Evolutionary conservation across 2,888 invertebrate genomes (phyloP).

Genomic region (Ypsolopha sequella): DNA sequence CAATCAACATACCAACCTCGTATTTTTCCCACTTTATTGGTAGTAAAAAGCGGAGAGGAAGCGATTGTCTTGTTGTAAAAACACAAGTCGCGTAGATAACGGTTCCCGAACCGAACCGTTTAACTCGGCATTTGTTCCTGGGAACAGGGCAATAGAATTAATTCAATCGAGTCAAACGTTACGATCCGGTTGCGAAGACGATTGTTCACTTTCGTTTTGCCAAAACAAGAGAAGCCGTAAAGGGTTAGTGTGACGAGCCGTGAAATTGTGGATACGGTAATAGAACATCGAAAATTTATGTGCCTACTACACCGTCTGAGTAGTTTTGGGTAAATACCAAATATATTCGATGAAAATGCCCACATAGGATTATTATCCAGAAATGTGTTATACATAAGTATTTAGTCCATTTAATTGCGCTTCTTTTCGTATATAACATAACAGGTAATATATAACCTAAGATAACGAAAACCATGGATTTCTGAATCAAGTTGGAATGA

Average conservation of each 20-base stretch:
- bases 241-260: slow-evolving; percentile 40
- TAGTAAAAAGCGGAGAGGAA: not conserved
- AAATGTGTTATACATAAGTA: too few relatives aligned
- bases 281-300: too few relatives aligned
- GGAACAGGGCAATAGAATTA: slow-evolving; percentile 62
- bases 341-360: too few relatives aligned
- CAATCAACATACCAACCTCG: too few relatives aligned
- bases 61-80: not conserved
- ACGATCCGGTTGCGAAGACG: slow-evolving; percentile 23
- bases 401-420: too few relatives aligned
- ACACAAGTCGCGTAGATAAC: slow-evolving; percentile 2
- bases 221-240: slow-evolving; percentile 46
- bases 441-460: too few relatives aligned
- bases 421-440: too few relatives aligned
- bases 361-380: too few relatives aligned
- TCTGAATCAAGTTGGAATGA: too few relatives aligned
- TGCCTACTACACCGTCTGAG: too few relatives aligned
- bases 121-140: slow-evolving; percentile 54
- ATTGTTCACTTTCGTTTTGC: slow-evolving; percentile 49
- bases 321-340: too few relatives aligned
- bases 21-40: not conserved
- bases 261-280: slow-evolving; percentile 34
- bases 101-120: slow-evolving; percentile 30
- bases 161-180: slow-evolving; percentile 41
- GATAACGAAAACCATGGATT: too few relatives aligned